Evolutionary conservation across 1,140 invertebrate species (phyloP), one percentile per base, ranked within the genome.

Genomic region (Formica exsecta): DNA sequence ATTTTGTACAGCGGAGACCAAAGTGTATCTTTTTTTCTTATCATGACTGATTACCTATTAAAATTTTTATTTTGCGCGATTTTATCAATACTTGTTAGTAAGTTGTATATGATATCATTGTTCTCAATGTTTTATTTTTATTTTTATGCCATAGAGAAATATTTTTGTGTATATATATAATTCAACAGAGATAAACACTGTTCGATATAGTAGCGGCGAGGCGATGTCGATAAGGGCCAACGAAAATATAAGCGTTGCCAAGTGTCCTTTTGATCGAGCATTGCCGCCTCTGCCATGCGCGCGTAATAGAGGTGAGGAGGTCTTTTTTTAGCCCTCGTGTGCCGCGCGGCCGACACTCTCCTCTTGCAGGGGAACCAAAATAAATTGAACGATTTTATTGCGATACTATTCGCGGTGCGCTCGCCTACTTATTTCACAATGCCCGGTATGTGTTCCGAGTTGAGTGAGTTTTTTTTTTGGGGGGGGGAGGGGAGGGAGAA

Each of bases 351-450:
- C 79, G 79, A 83, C 79, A 73, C 79, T 83, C 79, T 73, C 41
- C 25, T 41, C 79, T 73, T 36, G 66, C 68, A 73, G 68, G 25
- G 61, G 68, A 83, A 73, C 79, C 79, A 54, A 83, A 83, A 83
- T 83, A 83, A 83, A 83, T 83, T 36, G 79, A 83, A 83, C 79
- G 79, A 83, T 83, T 83, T 83, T 83, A 83, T 83, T 73, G 51
- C 79, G 68, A 83, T 83, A 83, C 79, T 83, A 83, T 83, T 83
- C 68, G 65, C 68, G 54, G 54, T 68, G 68, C 68, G 25, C 4
- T 64, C 79, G 68, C 79, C 79, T 83, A 74, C 68, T 83, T 74
- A 51, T 81, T 81, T 81, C 79, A 81, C 79, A 81, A 81, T 81
- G 54, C 51, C 25, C 38, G 66, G 41, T 81, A 44, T 44, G 41